Evolutionary conservation across 1,140 invertebrate species (phyloP), one percentile per base, ranked within the genome.

Genomic region (Thalassaphorura encarpata): DNA sequence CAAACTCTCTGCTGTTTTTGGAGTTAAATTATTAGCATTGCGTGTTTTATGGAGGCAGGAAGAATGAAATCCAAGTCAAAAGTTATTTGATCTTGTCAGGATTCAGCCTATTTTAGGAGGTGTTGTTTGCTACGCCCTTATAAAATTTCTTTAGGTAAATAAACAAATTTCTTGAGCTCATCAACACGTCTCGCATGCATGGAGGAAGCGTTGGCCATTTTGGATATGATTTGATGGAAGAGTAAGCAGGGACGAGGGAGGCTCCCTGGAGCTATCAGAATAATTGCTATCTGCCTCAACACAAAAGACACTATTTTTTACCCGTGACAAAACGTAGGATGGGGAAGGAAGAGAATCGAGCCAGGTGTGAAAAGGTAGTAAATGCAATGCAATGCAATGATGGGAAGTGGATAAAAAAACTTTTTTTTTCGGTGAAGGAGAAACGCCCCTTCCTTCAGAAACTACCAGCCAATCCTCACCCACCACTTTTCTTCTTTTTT

Each of bases 261-360:
- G 11, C 62, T 58, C 52, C 62, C 58, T 60, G 62, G 4, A 29
- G 62, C 58, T 63, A 63, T 63, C 54, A 63, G 58, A 63, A 63
- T 63, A 63, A 63, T 63, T 63, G 62, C 43, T 63, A 57, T 60
- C 50, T 56, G 43, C 58, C 53, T 47, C n/a, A n/a, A n/a, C n/a
- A n/a, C n/a, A n/a, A n/a, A n/a, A n/a, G n/a, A n/a, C n/a, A n/a
- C n/a, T n/a, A n/a, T n/a, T n/a, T n/a, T n/a, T n/a, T n/a, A 54
- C 43, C 46, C 52, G 47, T 52, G 52, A 55, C 52, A 60, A 60
- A 60, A 61, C 40, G n/a, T 26, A 16, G 19, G 47, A 26, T 51
- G 43, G 5, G 18, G 31, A 36, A 43, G 46, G 8, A 23, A 59
- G 57, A 46, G 57, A 59, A 51, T 19, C 53, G 40, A 51, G 58